Evolutionary conservation across 2,888 invertebrate species (phyloP).

Genomic region (Elmis aenea): DNA sequence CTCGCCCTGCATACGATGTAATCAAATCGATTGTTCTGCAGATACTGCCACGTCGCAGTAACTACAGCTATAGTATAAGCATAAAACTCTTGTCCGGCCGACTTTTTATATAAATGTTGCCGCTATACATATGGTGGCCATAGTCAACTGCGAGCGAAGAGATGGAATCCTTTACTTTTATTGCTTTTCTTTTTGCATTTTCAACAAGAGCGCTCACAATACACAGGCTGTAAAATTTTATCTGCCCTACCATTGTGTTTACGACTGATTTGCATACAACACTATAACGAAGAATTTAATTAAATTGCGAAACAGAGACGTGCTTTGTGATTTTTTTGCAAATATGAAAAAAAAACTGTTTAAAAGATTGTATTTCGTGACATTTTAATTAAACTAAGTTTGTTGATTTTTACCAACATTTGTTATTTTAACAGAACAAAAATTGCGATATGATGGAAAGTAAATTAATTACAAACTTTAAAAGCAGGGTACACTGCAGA

Average conservation of each 20-base stretch:
- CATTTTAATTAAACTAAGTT: no score
- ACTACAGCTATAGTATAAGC: conserved; percentile 14
- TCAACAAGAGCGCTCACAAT: conserved; percentile 20
- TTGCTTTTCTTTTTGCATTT: conserved; percentile 15
- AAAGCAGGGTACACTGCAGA: no score
- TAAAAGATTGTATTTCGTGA: no score
- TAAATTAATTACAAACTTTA: no score
- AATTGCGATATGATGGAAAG: no score
- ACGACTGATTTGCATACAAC: conserved; percentile 25
- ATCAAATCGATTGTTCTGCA: conserved; percentile 23
- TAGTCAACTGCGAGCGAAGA: conserved; percentile 22
- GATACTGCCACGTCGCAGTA: conserved; percentile 16
- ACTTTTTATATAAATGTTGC: conserved; percentile 18
- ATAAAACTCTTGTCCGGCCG: conserved; percentile 12
- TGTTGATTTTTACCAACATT: no score
- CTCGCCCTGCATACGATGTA: conserved; percentile 1
- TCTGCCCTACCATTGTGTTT: conserved; percentile 20
- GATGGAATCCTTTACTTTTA: conserved; percentile 21
- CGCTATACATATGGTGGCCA: conserved; percentile 17
- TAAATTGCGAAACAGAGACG: conserved; percentile 28
- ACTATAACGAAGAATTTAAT: conserved; percentile 24
- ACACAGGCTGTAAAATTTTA: conserved; percentile 21
- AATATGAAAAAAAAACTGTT: no score
- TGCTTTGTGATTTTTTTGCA: conserved; percentile 9
- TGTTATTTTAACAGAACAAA: no score